These are phyloP conservation scores for Meteorus sp. DNA, from an alignment of 1,140 invertebrate species.

Conservation along the genomic window DNA sequence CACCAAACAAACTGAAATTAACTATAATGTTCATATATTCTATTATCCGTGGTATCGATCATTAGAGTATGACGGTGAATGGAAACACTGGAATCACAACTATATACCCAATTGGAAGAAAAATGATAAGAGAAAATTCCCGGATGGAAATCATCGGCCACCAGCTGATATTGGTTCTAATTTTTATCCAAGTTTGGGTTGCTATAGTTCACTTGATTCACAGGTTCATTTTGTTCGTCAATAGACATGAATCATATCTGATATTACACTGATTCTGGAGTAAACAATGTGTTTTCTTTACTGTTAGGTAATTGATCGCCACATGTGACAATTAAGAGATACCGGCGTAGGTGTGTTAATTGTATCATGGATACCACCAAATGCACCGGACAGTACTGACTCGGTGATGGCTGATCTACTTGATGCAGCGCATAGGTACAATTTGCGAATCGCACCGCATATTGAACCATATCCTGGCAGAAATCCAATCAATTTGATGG, in stretches of 20 bases:
- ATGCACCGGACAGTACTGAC: slow-evolving; percentile 50
- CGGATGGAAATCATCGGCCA: slow-evolving; percentile 52
- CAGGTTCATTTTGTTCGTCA: slow-evolving; percentile 40
- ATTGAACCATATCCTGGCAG: slow-evolving; percentile 56
- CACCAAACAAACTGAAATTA: slow-evolving; percentile 37
- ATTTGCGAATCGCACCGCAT: slow-evolving; percentile 57
- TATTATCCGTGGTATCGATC: slow-evolving; percentile 61
- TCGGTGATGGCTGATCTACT: slow-evolving; percentile 52
- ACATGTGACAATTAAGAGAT: slow-evolving; percentile 56
- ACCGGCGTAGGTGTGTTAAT: slow-evolving; percentile 56
- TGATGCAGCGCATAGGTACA: slow-evolving; percentile 51
- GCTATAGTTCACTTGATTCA: slow-evolving; percentile 59
- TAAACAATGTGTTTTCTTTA: neutral
- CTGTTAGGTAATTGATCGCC: slow-evolving; percentile 49
- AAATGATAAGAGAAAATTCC: slow-evolving; percentile 53
- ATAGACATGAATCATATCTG: neutral
- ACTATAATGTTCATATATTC: slow-evolving; percentile 59
- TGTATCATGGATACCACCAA: slow-evolving; percentile 56
- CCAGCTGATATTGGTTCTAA: slow-evolving; percentile 57
- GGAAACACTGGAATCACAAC: slow-evolving; percentile 59
- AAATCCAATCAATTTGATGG: slow-evolving; percentile 55
- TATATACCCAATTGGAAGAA: slow-evolving; percentile 57
- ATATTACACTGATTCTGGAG: slow-evolving; percentile 2
- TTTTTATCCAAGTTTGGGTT: slow-evolving; percentile 57
- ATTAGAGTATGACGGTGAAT: slow-evolving; percentile 48